Conservation (phyloP, 2,113 vertebrate genomes). For the Camelus dromedarius region DNA sequence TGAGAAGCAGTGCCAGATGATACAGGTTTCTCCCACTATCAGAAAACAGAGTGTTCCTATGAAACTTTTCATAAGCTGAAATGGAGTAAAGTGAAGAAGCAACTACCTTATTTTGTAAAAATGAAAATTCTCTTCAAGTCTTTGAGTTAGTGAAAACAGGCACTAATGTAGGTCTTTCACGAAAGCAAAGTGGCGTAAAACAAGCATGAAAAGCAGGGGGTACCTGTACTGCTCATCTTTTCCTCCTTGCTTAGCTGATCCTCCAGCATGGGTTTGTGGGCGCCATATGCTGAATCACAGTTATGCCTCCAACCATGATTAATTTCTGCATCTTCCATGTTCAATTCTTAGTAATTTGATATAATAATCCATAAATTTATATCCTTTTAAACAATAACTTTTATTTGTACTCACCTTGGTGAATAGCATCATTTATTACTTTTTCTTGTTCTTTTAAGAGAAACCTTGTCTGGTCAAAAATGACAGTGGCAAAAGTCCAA, state of each 20-base stretch:
- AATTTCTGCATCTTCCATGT: background rate
- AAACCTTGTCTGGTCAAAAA: slow-evolving; percentile 89
- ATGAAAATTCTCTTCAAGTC: background rate
- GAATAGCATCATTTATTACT: slow-evolving; percentile 81
- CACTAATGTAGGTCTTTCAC: background rate
- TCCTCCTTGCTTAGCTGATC: slow-evolving; percentile 14
- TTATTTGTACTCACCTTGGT: slow-evolving; percentile 84
- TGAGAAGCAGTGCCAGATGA: slow-evolving; percentile 6
- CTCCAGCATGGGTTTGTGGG: background rate
- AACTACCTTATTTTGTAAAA: background rate
- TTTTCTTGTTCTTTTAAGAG: slow-evolving; percentile 90
- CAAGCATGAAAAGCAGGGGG: background rate
- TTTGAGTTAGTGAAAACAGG: background rate
- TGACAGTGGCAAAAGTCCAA: slow-evolving; percentile 86
- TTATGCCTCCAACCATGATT: background rate
- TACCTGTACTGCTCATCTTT: background rate
- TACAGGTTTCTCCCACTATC: background rate
- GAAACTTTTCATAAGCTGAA: background rate
- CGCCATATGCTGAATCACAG: slow-evolving; percentile 31
- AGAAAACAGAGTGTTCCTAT: background rate
- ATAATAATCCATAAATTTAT: background rate
- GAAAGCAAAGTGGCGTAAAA: background rate
- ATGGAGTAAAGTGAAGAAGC: background rate
- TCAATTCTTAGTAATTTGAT: slow-evolving; percentile 24
- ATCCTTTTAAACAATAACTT: slow-evolving; percentile 14